Base-by-base conservation (phyloP, 2,888 invertebrate species). In the Oscheius sp. region DNA sequence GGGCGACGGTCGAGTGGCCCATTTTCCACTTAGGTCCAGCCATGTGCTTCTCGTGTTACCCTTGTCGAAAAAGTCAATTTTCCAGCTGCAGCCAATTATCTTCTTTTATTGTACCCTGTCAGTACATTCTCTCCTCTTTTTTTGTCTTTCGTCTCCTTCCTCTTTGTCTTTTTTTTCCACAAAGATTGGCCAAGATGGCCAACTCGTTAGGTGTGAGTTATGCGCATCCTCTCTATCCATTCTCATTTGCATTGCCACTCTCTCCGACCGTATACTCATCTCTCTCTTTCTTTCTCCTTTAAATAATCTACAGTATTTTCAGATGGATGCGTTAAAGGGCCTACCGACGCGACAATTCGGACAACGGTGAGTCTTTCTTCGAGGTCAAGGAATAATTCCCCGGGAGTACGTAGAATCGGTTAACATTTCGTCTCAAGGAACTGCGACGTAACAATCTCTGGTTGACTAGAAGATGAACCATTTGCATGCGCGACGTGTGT, bases 251-350 rank as follows among this genome's bases (percentile, higher is more conserved):
- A 18, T 21, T 52, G 52, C 52, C 52, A 18, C 35, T 35, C 52
- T 3, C 52, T 12, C 18, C 52, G 52, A n/a, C 52, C 21, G 18
- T 52, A n/a, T 52, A 21, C 52, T 13, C 21, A 3, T 35, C 52
- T 52, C 18, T 5, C 52, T 52, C 13, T 12, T 21, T 55, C 55
- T 55, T 64, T 27, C 46, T 16, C 27, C 21, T 45, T 23, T 49
- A 2, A 5, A 6, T 2, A 63, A 16, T 64, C 25, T 64, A 12
- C 46, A 45, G 9, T 64, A 25, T 25, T 49, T 64, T 21, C 16
- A 49, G 25, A 66, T 66, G 66, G 66, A 66, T n/a, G 66, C 66
- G 46, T 49, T 66, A 2, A 66, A 66, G 21, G 25, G 66, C 6
- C 45, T 63, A 16, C 35, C 52, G 29, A 27, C 49, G 3, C 16